Evolutionary conservation across 1,140 invertebrate species (phyloP).

Genomic region (Lineus longissimus): DNA sequence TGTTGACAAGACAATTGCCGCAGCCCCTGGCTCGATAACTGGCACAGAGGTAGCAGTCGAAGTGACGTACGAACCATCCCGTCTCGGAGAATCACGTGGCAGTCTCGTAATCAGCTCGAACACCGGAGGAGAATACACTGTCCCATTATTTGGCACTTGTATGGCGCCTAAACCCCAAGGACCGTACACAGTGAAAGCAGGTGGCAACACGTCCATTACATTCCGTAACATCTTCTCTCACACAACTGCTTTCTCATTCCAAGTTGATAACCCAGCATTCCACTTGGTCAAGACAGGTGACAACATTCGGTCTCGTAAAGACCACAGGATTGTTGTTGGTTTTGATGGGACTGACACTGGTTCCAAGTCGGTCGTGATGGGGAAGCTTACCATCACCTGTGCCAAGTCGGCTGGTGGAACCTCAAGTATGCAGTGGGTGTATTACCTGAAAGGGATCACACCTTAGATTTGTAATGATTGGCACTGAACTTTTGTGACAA

Average conservation of each 20-base stretch:
- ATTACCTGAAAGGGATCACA: slow-evolving; percentile 51
- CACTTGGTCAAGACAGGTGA: slow-evolving; percentile 50
- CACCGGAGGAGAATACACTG: slow-evolving; percentile 49
- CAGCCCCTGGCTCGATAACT: slow-evolving; percentile 45
- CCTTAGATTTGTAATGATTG: no score
- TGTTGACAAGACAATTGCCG: slow-evolving; percentile 50
- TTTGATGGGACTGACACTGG: slow-evolving; percentile 50
- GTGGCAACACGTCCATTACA: slow-evolving; percentile 42
- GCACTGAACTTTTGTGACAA: no score
- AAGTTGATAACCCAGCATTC: slow-evolving; percentile 53
- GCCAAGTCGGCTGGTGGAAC: slow-evolving; percentile 43
- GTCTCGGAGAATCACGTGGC: slow-evolving; percentile 45
- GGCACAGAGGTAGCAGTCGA: slow-evolving; percentile 51
- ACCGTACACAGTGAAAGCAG: slow-evolving; percentile 49
- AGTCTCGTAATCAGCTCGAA: slow-evolving; percentile 42
- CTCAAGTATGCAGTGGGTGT: slow-evolving; percentile 51
- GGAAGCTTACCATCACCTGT: slow-evolving; percentile 51
- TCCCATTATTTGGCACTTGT: slow-evolving; percentile 51
- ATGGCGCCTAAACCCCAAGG: slow-evolving; percentile 53
- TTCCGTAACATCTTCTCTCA: slow-evolving; percentile 52
- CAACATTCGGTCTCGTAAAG: slow-evolving; percentile 46
- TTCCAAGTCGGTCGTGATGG: slow-evolving; percentile 50
- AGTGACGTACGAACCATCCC: slow-evolving; percentile 52
- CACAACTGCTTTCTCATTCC: slow-evolving; percentile 48
- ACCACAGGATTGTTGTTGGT: slow-evolving; percentile 50